Evolutionary conservation across 1,140 invertebrate species (phyloP), one percentile per base, ranked within the genome.

Genomic region (Mylabris phalerata): DNA sequence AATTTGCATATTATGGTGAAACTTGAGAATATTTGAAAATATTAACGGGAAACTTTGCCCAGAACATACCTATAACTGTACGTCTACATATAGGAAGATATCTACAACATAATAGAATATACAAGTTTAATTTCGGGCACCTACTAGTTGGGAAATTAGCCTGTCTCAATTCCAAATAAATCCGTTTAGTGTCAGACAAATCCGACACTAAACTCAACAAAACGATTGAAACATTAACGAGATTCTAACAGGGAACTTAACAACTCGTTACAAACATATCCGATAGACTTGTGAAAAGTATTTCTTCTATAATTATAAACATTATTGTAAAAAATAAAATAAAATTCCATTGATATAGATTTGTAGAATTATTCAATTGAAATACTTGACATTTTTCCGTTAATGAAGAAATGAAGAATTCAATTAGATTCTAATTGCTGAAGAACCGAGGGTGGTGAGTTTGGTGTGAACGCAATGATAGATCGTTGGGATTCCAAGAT

Each of bases 1-100:
- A 63, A 69, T 71, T 71, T 71, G 67, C 69, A 71, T 71, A 67
- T 71, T 69, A 71, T 67, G 66, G 64, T 60, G 62, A 67, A 69
- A 69, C 64, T 68, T 69, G 60, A 60, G 62, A 68, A 66, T 66
- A 67, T 67, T 60, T 62, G 57, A 63, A 69, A 65, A 67, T 65
- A 64, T 61, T 66, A 62, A 51, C 58, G 48, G 61, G 11, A 55
- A 66, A 66, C 59, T 66, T 59, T 58, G 27, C 32, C 32, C 32
- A 32, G 32, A 32, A 32, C 9, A 44, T 44, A n/a, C 42, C 42
- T 44, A 44, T 11, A 44, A 44, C n/a, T 44, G 9, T 9, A 9
- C 3, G 26, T 11, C 9, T n/a, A 39, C 6, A 39, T 39, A 39
- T 27, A 50, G 7, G 49, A 25, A 3, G 46, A 13, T 11, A 32